Evolutionary conservation across 1,140 invertebrate genomes (phyloP).

Genomic region (Helicorthomorpha holstii): DNA sequence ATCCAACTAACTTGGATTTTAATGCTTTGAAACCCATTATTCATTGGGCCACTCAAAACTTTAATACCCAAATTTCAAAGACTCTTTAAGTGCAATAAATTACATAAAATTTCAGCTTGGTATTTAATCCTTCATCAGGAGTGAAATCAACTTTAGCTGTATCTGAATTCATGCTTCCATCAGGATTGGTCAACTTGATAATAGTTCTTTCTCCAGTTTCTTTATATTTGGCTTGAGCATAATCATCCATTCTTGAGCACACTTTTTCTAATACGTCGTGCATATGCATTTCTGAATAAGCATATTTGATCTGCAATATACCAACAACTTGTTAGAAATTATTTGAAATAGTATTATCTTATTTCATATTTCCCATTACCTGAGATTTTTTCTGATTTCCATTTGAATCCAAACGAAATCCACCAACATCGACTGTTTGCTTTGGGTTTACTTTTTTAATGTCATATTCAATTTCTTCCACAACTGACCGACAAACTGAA

Average conservation of each 20-base stretch:
- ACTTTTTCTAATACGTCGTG: conserved; percentile 28
- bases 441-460: conserved; percentile 27
- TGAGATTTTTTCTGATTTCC: conserved; percentile 26
- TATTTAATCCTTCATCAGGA: conserved; percentile 20
- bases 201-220: conserved; percentile 22
- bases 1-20: no score
- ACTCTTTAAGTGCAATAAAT: no score
- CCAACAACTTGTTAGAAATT: no score
- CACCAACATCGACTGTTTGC: conserved; percentile 30
- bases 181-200: conserved; percentile 18
- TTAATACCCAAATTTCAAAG: no score
- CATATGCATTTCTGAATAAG: conserved; percentile 28
- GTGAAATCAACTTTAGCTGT: conserved; percentile 20
- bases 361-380: conserved; percentile 14
- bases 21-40: no score
- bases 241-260: conserved; percentile 26
- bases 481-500: conserved; percentile 18
- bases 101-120: conserved; percentile 19
- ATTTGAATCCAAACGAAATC: conserved; percentile 29
- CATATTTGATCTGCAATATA: conserved; percentile 22
- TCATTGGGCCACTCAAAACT: no score
- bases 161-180: conserved; percentile 19
- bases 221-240: conserved; percentile 23
- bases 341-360: conserved; percentile 4
- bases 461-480: conserved; percentile 19